phyloP scores from a whole-genome alignment of 1,140 invertebrate species.

The Eumeta japonica region DNA sequence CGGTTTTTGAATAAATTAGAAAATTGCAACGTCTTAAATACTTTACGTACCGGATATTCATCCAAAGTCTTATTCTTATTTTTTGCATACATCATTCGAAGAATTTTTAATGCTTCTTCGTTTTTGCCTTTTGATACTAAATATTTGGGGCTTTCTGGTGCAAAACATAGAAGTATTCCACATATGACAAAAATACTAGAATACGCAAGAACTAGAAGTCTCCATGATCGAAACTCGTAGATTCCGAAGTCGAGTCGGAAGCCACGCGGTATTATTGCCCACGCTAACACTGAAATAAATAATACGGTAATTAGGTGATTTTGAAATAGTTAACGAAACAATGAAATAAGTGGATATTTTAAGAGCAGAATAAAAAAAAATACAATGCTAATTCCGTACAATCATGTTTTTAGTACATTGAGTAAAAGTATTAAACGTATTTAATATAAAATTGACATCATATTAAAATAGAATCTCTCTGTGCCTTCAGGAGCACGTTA shows the following conservation, averaged over 20 bases:
- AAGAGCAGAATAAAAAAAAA: too few species aligned
- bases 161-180: conserved; percentile 52
- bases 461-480: too few species aligned
- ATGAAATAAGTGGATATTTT: too few species aligned
- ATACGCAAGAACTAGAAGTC: conserved; percentile 57
- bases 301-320: too few species aligned
- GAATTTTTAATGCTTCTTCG: conserved; percentile 60
- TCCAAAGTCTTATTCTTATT: conserved; percentile 58
- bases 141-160: conserved; percentile 78
- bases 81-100: conserved; percentile 60
- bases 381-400: too few species aligned
- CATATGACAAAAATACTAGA: conserved; percentile 44
- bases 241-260: conserved; percentile 45
- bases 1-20: not conserved
- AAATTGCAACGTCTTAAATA: conserved; percentile 5
- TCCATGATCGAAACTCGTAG: conserved; percentile 62
- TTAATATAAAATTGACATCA: too few species aligned
- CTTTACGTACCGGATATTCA: conserved; percentile 36
- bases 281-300: conserved; percentile 63
- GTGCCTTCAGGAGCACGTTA: too few species aligned
- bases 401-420: too few species aligned
- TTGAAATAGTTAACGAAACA: too few species aligned
- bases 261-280: conserved; percentile 61
- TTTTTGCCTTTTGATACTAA: conserved; percentile 63
- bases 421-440: too few species aligned